phyloP scores from a whole-genome alignment of 2,113 vertebrate species.

The Nettapus auritus region DNA sequence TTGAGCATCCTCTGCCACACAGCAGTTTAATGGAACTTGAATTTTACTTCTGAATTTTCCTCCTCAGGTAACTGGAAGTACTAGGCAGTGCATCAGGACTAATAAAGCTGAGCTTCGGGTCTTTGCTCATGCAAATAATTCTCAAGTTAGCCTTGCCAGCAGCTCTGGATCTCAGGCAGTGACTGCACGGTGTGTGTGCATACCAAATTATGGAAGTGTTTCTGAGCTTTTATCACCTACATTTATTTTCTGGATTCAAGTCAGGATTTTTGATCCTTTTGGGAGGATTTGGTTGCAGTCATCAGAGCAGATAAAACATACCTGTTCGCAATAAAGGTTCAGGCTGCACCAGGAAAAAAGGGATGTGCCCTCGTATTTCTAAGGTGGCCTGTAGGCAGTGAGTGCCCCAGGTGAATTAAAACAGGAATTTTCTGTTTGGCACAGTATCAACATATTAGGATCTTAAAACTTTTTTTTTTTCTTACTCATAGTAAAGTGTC shows the following conservation, averaged over 20 bases:
- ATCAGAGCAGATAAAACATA: neutral
- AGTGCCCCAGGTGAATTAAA: neutral
- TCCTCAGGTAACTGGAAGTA: neutral
- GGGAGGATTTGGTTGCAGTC: neutral
- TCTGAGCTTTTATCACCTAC: neutral
- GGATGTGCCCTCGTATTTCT: neutral
- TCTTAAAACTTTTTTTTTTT: neutral
- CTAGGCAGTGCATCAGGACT: neutral
- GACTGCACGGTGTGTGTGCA: neutral
- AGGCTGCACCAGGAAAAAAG: neutral
- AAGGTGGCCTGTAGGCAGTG: neutral
- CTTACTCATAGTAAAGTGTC: neutral
- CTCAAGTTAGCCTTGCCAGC: neutral
- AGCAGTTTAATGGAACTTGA: neutral
- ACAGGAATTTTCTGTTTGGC: neutral
- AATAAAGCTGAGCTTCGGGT: neutral
- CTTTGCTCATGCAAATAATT: neutral
- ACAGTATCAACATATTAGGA: neutral
- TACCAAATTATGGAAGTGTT: neutral
- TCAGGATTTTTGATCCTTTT: neutral
- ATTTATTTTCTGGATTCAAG: neutral
- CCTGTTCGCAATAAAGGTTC: neutral
- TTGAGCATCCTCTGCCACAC: neutral
- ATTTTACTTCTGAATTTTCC: neutral
- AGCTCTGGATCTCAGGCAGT: neutral